These are phyloP conservation scores for Carlito syrichta DNA, from an alignment of 2,113 vertebrate species.

Conservation along the genomic window DNA sequence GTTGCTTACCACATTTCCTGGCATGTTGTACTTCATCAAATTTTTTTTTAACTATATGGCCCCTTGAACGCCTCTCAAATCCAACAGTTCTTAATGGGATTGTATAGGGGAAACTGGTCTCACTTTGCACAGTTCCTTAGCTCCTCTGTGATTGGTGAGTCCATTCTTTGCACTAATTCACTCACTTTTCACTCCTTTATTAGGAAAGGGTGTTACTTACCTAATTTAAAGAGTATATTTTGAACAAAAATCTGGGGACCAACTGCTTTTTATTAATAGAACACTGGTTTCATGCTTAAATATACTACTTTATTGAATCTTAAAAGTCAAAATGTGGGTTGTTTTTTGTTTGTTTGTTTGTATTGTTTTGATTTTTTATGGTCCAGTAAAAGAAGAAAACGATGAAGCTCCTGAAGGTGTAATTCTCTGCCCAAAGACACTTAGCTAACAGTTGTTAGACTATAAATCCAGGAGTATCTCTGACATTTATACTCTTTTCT, in stretches of 20 bases:
- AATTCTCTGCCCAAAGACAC: not conserved
- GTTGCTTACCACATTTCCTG: not conserved
- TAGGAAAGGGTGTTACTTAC: not conserved
- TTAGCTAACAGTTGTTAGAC: not conserved
- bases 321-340: not conserved
- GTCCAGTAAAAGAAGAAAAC: not conserved
- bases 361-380: too few relatives aligned
- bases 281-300: not conserved
- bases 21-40: not conserved
- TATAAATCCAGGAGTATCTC: not conserved
- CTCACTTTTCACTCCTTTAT: not conserved
- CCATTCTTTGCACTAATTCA: fast-evolving
- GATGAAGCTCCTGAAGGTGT: not conserved
- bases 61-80: not conserved
- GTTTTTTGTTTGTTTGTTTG: too few relatives aligned
- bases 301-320: not conserved
- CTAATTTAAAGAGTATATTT: not conserved
- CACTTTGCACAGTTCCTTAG: fast-evolving
- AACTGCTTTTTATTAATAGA: not conserved
- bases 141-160: fast-evolving
- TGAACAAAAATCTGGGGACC: not conserved
- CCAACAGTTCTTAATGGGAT: fast-evolving
- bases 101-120: not conserved
- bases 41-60: not conserved
- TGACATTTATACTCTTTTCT: not conserved